Evolutionary conservation across 30 jellyfish, hydroid and myxozoan species (phyloP), one percentile per base, ranked within the genome.

Genomic region (Clytia hemisphaerica): DNA sequence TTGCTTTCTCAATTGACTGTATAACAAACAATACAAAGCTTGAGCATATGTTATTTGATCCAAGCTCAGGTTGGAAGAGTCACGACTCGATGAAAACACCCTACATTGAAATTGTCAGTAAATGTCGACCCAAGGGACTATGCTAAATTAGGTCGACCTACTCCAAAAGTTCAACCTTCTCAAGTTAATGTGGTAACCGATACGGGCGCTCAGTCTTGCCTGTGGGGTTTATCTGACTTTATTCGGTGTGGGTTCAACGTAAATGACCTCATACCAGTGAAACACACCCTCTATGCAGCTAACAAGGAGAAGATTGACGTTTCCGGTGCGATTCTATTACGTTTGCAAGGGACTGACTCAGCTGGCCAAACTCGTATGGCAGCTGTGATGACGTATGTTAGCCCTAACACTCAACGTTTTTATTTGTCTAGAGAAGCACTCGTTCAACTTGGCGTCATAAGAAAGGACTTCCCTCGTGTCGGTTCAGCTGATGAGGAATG

Each of bases 371-470:
- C 14, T 4, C 70, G 70, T 6, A 33, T 63, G 3, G 76, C 65
- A 33, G 75, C 75, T 30, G 64, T 3, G 4, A 62, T 62, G 76
- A 30, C 26, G 6, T 28, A 62, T 18, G 35, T 62, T 6, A 62
- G 76, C 35, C 60, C 64, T 4, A 3, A 32, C 6, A 9, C 64
- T 6, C 22, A 30, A 6, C 21, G 76, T 7, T 62, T 62, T 63
- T 62, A 62, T 63, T 38, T 62, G n/a, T 28, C 76, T 3, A 32
- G 18, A 32, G 71, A 62, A 16, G 64, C 76, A 32, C 63, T 35
- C 66, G 22, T 62, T 30, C 76, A 62, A 29, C 66, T 62, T 37
- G 76, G 76, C 18, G 76, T 62, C 25, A 62, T 62, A 32, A 5
- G 7, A 6, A 26, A 16, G 24, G 73, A 26, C 10, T 62, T 62